phyloP scores from a whole-genome alignment of 2,888 invertebrate genomes.

The Drosophila siamana region DNA sequence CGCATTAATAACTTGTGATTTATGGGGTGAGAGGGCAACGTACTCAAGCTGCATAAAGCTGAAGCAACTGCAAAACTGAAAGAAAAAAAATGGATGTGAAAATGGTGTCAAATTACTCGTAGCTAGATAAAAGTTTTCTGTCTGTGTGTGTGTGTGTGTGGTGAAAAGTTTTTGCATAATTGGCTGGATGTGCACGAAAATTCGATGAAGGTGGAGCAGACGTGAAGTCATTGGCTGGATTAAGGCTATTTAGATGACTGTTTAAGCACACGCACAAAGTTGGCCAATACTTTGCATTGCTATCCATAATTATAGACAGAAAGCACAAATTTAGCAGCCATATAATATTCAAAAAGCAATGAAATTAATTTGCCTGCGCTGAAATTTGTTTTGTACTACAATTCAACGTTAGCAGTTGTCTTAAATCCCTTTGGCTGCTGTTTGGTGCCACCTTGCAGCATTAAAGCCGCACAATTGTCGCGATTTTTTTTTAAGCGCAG shows the following conservation, averaged over 20 bases:
- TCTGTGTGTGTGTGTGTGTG: neutral
- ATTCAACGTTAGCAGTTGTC: too few species aligned
- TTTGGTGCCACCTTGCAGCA: neutral
- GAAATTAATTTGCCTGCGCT: neutral
- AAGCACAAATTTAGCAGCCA: neutral
- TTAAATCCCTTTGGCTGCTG: neutral
- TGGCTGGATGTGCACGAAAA: conserved; percentile 31
- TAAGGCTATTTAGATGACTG: conserved; percentile 19
- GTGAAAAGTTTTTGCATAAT: conserved; percentile 62
- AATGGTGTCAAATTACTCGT: conserved; percentile 60
- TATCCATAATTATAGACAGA: neutral
- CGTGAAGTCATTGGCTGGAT: conserved; percentile 10
- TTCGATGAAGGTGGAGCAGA: conserved; percentile 7
- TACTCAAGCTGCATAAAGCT: conserved; percentile 1
- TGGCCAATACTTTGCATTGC: conserved; percentile 2
- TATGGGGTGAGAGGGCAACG: conserved; percentile 32
- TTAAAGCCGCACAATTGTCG: conserved; percentile 13
- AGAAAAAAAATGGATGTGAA: neutral
- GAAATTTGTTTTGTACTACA: too few species aligned
- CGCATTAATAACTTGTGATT: conserved; percentile 77
- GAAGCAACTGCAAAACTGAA: conserved; percentile 31
- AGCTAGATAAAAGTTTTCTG: conserved; percentile 62
- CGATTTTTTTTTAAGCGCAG: conserved; percentile 35
- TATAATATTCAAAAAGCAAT: neutral
- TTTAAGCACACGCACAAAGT: conserved; percentile 1